Base-by-base conservation (phyloP, 2,797 vertebrate genomes). In the Loriculus beryllinus region DNA sequence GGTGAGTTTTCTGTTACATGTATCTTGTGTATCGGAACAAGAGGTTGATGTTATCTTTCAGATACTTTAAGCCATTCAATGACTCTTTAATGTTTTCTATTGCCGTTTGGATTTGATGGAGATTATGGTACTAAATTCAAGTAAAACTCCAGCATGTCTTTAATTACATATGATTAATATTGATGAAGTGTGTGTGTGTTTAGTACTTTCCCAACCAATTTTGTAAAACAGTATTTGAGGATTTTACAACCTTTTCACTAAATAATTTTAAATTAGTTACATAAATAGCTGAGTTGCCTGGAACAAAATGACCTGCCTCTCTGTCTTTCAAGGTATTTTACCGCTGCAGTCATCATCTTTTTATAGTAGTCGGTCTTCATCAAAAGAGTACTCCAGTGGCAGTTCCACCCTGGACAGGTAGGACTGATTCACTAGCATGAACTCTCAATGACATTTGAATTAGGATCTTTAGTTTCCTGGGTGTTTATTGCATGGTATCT, bases 331-430 rank as follows among this genome's bases (percentile, higher is more conserved):
- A 99, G 99, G 98, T 82, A 94, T 99, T 96, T 97, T 98, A 90
- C 99, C 99, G 20, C 98, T 99, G 56, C 99, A 99, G 95, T 98
- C 99, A 1, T 98, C 99, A 2, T 98, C 99, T 10, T 99, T 99
- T 96, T 99, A 99, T 63, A 93, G 99, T 47, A 98, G 98, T 95
- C 98, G 99, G 87, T 96, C 98, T 39, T 96, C 96, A 75, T 97
- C 98, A 78, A 99, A 99, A 96, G 99, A 99, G 80, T 99, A 98
- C 92, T 96, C 98, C 89, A 97, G 98, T 88, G 97, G 98, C 84
- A 98, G 98, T 97, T 98, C 98, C 52, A 98, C 98, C 84, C 82
- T 99, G 88, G 99, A 99, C 96, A 98, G 99, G 99, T 99, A 97
- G 65, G 93, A 54, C 15, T 71, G 88, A 86, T 70, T 93, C 88